Conservation (phyloP, 2,113 vertebrate genomes). For the Noctilio leporinus region DNA sequence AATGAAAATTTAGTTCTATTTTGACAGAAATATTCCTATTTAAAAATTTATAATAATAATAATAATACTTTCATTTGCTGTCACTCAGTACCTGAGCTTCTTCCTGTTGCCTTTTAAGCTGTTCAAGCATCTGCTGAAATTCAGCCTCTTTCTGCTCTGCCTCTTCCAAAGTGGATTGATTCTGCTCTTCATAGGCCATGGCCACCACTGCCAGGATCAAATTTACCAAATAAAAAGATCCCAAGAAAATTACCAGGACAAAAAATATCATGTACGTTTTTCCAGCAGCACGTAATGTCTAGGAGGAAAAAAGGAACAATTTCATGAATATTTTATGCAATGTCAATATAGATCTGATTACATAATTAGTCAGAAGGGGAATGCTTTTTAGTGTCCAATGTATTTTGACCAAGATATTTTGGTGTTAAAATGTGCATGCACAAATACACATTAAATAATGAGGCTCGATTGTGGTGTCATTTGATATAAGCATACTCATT, state of each 20-base stretch:
- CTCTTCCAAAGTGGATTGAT: constrained; percentile 90
- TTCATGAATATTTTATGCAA: neutral
- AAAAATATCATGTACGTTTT: constrained; percentile 98
- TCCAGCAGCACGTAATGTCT: constrained; percentile 93
- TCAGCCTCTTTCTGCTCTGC: constrained; percentile 93
- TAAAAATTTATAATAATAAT: neutral
- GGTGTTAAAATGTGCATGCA: neutral
- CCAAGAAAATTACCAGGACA: constrained; percentile 95
- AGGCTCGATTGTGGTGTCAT: neutral
- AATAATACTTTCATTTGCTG: neutral
- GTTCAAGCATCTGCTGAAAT: constrained; percentile 91
- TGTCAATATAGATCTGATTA: neutral
- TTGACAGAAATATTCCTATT: neutral
- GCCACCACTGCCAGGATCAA: constrained; percentile 95
- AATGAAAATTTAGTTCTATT: neutral
- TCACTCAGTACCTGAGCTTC: constrained; percentile 86
- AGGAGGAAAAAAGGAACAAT: constrained; percentile 29
- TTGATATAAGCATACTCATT: neutral
- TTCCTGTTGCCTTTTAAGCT: constrained; percentile 91
- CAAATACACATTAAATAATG: neutral
- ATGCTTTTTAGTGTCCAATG: neutral
- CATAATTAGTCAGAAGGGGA: neutral
- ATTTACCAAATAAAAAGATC: constrained; percentile 95
- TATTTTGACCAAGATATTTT: neutral
- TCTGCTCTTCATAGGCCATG: constrained; percentile 97